Base-by-base conservation (phyloP, 2,113 vertebrate genomes). In the Falcunculus frontatus region DNA sequence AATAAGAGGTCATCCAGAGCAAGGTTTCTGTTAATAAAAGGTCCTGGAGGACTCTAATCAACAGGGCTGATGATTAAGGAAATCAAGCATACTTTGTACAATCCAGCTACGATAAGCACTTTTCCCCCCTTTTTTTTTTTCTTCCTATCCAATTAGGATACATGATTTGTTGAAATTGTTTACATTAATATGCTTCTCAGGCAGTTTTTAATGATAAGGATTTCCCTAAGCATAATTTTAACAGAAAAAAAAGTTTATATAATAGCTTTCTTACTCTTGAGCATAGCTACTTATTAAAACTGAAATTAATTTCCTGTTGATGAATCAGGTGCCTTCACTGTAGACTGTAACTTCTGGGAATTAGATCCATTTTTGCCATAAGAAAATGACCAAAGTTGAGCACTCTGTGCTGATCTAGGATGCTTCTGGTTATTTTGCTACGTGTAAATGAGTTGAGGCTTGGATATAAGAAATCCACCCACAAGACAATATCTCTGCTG, bases 231-330 rank as follows among this genome's bases (percentile, higher is more conserved):
- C 32, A 92, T 41, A 92, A 90, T 76, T 84, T 42, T 57, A 95
- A 86, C 60, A 83, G n/a, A 89, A 70, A 77, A 73, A 42, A 42
- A 27, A 15, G 33, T 62, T 95, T 73, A 85, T 89, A 55, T 86
- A 22, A 57, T 47, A 87, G 56, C 89, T 97, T 97, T 88, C 60
- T 93, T 78, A 85, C 89, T 97, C 97, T 94, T 97, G 95, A 97
- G 91, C 16, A 62, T 55, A 78, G 89, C 22, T 63, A 55, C 82
- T 96, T 89, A 96, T 97, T 97, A 97, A 94, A 95, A 96, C 42
- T 87, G 60, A 53, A 86, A 92, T 90, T 90, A 96, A 96, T 94
- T 84, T 97, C 68, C 81, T 95, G 67, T 69, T 92, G 75, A 64
- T 91, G 78, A 87, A 85, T 89, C 90, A 93, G 33, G 57, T 96